These are phyloP conservation scores for Drosophila trichaetosa DNA, from an alignment of 2,888 invertebrate genomes.

Conservation along the genomic window DNA sequence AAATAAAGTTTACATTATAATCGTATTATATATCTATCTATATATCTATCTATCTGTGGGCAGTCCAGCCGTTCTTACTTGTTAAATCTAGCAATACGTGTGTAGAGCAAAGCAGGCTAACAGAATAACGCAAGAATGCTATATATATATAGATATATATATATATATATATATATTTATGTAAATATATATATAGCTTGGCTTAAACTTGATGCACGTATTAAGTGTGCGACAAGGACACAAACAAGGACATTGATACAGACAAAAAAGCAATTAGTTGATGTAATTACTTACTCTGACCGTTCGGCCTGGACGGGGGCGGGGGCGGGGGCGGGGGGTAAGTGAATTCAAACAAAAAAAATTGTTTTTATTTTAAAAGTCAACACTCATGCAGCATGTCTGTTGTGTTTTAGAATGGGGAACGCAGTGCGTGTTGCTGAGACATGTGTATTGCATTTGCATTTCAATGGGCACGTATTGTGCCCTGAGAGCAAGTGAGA, in stretches of 20 bases:
- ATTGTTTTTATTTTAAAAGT: background rate
- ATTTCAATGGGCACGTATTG: conserved; percentile 47
- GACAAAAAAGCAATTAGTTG: conserved; percentile 58
- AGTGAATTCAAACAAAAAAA: conserved; percentile 7
- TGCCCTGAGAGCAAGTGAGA: background rate
- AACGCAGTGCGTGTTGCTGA: conserved; percentile 22
- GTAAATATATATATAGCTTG: background rate
- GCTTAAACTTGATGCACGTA: conserved; percentile 18
- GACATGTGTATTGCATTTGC: conserved; percentile 56
- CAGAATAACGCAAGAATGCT: background rate
- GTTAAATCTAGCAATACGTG: background rate
- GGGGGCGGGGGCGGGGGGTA: background rate
- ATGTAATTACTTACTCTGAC: conserved; percentile 52
- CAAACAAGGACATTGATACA: conserved; percentile 21
- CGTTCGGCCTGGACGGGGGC: background rate
- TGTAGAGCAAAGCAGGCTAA: background rate
- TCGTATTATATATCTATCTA: background rate
- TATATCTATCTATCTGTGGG: background rate
- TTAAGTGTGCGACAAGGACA: conserved; percentile 30
- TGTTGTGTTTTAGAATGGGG: conserved; percentile 8
- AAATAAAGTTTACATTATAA: background rate
- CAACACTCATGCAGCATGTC: conserved; percentile 16
- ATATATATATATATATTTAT: background rate
- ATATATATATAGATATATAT: too few species aligned
- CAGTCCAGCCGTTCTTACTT: background rate